Conservation (phyloP, 2,797 vertebrate genomes). For the Moxostoma hubbsi region DNA sequence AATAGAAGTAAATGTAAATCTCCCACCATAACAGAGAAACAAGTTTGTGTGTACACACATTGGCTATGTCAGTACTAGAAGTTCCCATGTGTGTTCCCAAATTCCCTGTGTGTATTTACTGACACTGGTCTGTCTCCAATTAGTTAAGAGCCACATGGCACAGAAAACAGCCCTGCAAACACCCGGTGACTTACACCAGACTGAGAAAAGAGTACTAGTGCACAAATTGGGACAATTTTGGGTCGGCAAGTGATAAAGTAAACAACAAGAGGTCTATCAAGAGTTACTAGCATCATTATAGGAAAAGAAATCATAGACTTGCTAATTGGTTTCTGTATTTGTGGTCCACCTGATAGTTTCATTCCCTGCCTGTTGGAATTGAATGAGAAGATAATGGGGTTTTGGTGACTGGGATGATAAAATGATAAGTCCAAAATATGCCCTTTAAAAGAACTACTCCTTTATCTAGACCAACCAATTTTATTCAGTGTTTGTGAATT, state of each 20-base stretch:
- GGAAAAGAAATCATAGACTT: conserved; percentile 56
- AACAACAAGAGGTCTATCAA: conserved; percentile 54
- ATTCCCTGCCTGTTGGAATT: conserved; percentile 38
- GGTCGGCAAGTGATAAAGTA: conserved; percentile 44
- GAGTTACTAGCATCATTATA: conserved; percentile 58
- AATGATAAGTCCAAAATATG: neutral
- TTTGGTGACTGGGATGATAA: conserved; percentile 14
- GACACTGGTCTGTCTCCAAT: conserved; percentile 35
- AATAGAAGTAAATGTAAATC: no score
- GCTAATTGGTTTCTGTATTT: conserved; percentile 62
- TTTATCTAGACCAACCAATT: conserved; percentile 8
- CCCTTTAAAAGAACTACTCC: neutral
- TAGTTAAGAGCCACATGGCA: conserved; percentile 42
- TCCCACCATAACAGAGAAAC: no score
- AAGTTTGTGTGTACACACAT: conserved; percentile 18
- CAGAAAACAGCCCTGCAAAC: conserved; percentile 31
- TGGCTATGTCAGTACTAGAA: neutral
- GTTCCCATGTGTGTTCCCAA: conserved; percentile 11
- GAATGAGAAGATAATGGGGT: conserved; percentile 45
- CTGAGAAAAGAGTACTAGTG: conserved; percentile 41
- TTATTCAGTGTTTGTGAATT: neutral
- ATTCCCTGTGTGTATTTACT: conserved; percentile 25
- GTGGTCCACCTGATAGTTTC: conserved; percentile 33
- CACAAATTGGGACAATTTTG: conserved; percentile 41
- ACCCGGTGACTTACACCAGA: conserved; percentile 26